Evolutionary conservation across 1,140 invertebrate genomes (phyloP).

Genomic region (Diorhabda carinulata): DNA sequence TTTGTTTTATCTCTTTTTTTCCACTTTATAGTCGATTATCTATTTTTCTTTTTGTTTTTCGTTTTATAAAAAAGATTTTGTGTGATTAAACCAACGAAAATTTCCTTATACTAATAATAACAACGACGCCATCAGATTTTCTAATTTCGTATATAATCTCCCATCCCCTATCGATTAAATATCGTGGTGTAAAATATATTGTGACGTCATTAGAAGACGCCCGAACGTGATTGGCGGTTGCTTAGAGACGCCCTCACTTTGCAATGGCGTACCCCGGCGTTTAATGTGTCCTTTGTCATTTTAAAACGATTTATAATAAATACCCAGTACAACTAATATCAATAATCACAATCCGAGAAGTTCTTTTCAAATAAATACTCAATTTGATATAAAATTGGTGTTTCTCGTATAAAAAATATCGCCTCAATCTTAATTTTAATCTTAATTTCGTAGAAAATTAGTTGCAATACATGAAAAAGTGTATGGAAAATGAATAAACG

Average conservation of each 20-base stretch:
- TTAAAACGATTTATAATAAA: not conserved
- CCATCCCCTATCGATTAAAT: constrained; percentile 18
- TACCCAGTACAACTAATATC: too few species aligned
- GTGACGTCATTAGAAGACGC: constrained; percentile 35
- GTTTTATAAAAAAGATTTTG: not conserved
- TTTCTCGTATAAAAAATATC: too few species aligned
- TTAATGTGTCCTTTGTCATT: not conserved
- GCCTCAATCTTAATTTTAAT: too few species aligned
- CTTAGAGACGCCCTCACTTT: constrained; percentile 40
- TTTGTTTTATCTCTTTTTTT: too few species aligned
- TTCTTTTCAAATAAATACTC: too few species aligned
- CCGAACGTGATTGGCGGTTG: constrained; percentile 40
- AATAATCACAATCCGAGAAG: too few species aligned
- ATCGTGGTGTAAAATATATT: constrained; percentile 19
- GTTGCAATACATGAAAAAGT: too few species aligned
- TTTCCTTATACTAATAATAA: not conserved
- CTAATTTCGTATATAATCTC: not conserved
- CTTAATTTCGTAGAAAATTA: too few species aligned
- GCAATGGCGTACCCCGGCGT: constrained; percentile 32
- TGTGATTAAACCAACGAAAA: not conserved
- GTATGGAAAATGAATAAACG: too few species aligned
- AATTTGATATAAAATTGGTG: too few species aligned
- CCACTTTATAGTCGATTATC: too few species aligned
- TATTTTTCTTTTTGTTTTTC: too few species aligned
- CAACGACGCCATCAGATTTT: not conserved